Evolutionary conservation across 2,113 vertebrate genomes (phyloP).

Genomic region (Cynoglossus semilaevis): DNA sequence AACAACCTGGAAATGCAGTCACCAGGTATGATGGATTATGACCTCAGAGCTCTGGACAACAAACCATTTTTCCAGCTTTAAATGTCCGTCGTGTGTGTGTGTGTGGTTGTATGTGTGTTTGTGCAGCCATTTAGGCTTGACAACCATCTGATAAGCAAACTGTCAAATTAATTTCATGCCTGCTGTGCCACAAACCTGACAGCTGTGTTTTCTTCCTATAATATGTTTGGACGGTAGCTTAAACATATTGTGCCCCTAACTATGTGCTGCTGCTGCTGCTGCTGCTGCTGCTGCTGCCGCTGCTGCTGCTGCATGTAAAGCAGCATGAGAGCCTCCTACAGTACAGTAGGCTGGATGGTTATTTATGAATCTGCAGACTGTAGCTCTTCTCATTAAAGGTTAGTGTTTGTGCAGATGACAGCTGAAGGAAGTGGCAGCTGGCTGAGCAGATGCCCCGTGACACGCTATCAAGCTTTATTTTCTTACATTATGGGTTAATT

Average conservation of each 20-base stretch:
- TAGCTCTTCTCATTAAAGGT: conserved; percentile 1
- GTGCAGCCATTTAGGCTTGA: conserved; percentile 14
- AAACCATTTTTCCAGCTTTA: not conserved
- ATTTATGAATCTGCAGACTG: not conserved
- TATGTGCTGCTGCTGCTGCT: not conserved
- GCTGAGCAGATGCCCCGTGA: conserved; percentile 5
- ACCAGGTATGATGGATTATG: conserved; percentile 21
- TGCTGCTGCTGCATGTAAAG: conserved; percentile 1
- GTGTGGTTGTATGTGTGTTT: conserved; percentile 12
- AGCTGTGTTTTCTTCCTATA: conserved; percentile 12
- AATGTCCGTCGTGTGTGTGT: conserved; percentile 9
- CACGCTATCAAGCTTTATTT: not conserved
- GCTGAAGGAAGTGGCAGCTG: conserved; percentile 3
- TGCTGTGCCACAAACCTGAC: conserved; percentile 9
- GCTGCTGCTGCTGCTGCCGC: not conserved
- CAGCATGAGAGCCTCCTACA: not conserved
- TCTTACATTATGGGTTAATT: not conserved
- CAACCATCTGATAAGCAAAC: conserved; percentile 31
- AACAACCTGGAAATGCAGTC: conserved; percentile 18
- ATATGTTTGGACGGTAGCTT: conserved; percentile 25
- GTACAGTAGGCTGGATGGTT: not conserved
- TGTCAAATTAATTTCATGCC: conserved; percentile 18
- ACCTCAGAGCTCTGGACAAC: conserved; percentile 10
- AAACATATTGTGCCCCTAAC: not conserved
- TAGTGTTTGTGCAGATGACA: conserved; percentile 17